Evolutionary conservation across 2,888 invertebrate species (phyloP).

Genomic region (Acrobasis suavella): DNA sequence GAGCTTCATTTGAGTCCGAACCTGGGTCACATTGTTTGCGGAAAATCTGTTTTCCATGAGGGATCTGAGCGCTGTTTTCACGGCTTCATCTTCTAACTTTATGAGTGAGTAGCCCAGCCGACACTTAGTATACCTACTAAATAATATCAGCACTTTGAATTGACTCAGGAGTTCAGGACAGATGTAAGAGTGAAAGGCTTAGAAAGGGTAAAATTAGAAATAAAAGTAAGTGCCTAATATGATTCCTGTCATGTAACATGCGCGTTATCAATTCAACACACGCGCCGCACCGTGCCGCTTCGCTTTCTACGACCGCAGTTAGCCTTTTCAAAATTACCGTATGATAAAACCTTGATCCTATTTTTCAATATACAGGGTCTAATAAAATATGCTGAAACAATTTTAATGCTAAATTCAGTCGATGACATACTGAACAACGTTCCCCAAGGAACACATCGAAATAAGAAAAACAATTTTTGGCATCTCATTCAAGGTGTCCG

Average conservation of each 20-base stretch:
- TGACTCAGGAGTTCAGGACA: conserved; percentile 24
- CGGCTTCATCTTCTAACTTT: neutral
- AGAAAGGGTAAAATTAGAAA: conserved; percentile 65
- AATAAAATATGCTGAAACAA: neutral
- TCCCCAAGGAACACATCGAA: too few species aligned
- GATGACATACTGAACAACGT: too few species aligned
- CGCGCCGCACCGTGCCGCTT: conserved; percentile 40
- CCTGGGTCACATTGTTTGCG: conserved; percentile 61
- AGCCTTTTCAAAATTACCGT: conserved; percentile 1
- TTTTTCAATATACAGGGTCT: neutral
- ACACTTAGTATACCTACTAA: too few species aligned
- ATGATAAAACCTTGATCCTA: conserved; percentile 59
- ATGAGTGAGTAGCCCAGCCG: too few species aligned
- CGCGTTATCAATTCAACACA: conserved; percentile 63
- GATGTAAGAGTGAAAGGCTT: conserved; percentile 69
- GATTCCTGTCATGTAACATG: conserved; percentile 70
- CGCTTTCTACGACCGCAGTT: conserved; percentile 65
- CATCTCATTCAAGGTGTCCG: too few species aligned
- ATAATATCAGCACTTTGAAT: neutral
- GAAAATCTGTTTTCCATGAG: conserved; percentile 45
- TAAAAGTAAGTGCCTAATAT: conserved; percentile 64
- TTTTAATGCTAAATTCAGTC: neutral
- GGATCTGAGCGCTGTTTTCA: neutral
- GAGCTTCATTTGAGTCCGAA: conserved; percentile 26
- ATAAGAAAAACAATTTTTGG: too few species aligned